A percentile compares a stretch with the other conserved stretches of the same genome.
Conservation (phyloP, 2,888 invertebrate genomes). For the Lasioglossum zephyrum region DNA sequence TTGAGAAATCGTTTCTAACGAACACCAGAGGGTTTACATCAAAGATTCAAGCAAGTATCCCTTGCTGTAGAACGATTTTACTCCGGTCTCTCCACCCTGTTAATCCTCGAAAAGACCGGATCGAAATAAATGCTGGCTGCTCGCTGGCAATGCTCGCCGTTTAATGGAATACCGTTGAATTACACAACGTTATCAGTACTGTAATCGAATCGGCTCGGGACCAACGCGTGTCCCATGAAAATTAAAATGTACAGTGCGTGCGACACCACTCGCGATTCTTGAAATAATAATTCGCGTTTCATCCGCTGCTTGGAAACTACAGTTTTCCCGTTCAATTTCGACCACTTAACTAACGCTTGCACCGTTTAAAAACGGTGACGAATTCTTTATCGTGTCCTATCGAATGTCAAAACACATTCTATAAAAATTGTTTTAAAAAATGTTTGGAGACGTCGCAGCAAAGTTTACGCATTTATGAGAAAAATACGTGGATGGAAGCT, state of each 20-base stretch:
- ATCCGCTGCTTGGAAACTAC: neutral
- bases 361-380: too few relatives aligned
- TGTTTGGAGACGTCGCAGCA: too few relatives aligned
- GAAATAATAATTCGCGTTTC: neutral
- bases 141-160: neutral
- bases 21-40: neutral
- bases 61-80: neutral
- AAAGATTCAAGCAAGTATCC: neutral
- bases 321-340: too few relatives aligned
- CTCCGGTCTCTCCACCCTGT: neutral
- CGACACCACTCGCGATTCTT: neutral
- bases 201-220: slow-evolving; percentile 22
- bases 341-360: too few relatives aligned
- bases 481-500: too few relatives aligned
- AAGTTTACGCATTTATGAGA: too few relatives aligned
- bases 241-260: slow-evolving; percentile 17
- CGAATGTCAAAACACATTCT: too few relatives aligned
- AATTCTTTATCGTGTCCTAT: too few relatives aligned
- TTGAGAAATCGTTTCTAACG: neutral
- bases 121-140: neutral
- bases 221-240: slow-evolving; percentile 18
- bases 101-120: neutral
- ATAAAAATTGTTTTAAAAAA: too few relatives aligned
- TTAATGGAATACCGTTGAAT: slow-evolving; percentile 22
- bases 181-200: slow-evolving; percentile 8